These are phyloP conservation scores for Allolobophora icterica DNA, from an alignment of 2,888 invertebrate species.

Conservation along the genomic window DNA sequence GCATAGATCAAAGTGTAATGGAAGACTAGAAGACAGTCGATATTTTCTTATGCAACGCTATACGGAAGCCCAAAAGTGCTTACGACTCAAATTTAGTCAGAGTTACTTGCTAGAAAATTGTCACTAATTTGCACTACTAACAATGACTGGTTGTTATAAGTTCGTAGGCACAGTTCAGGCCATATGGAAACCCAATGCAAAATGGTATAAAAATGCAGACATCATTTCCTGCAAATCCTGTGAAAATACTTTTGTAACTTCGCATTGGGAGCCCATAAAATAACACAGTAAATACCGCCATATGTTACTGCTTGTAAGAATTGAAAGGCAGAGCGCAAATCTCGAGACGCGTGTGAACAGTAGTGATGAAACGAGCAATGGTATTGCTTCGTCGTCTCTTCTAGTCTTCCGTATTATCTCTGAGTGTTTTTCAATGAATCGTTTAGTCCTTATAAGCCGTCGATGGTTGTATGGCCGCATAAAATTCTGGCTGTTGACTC, in stretches of 20 bases:
- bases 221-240: no score
- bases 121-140: no score
- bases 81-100: not conserved
- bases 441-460: not conserved
- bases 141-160: no score
- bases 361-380: not conserved
- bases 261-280: no score
- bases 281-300: no score
- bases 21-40: no score
- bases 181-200: no score
- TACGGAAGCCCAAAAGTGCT: not conserved
- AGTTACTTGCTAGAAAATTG: no score
- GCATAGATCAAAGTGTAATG: not conserved
- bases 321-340: not conserved
- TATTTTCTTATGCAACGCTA: not conserved
- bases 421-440: not conserved
- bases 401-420: not conserved
- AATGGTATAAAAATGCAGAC: no score
- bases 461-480: not conserved
- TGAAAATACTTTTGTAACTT: no score
- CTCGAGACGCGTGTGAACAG: not conserved
- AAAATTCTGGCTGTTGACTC: not conserved
- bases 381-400: not conserved
- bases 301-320: no score
- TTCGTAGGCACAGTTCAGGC: no score